Conservation (phyloP, 2,797 vertebrate genomes). For the Tragopan temminckii region DNA sequence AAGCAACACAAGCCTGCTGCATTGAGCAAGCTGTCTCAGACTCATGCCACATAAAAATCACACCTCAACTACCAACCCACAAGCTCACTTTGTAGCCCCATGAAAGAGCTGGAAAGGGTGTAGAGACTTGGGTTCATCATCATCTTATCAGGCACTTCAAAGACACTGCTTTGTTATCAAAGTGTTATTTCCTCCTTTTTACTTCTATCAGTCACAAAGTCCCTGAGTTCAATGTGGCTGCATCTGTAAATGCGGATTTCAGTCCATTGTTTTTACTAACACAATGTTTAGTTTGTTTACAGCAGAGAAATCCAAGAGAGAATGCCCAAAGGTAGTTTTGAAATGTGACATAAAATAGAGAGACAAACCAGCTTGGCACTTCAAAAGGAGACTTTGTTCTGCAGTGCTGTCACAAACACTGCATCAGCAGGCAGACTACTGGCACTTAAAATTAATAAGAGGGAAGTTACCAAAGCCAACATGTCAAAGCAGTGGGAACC, state of each 20-base stretch:
- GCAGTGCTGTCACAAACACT: not conserved
- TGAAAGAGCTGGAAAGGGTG: not conserved
- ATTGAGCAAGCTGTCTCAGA: not conserved
- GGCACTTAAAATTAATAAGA: constrained; percentile 17
- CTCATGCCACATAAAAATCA: not conserved
- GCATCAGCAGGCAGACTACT: not conserved
- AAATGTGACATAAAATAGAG: constrained; percentile 32
- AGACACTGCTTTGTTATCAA: not conserved
- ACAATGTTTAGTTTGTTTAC: constrained; percentile 1
- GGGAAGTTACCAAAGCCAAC: constrained; percentile 33
- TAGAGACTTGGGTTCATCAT: not conserved
- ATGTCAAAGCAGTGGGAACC: not conserved
- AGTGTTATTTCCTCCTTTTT: not conserved
- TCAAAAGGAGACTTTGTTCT: constrained; percentile 17
- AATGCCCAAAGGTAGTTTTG: constrained; percentile 46
- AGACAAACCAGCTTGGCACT: constrained; percentile 7
- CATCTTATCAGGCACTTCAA: not conserved
- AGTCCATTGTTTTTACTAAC: not conserved
- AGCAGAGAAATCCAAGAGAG: not conserved
- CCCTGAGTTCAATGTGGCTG: not conserved
- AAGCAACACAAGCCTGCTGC: not conserved
- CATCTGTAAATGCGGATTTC: not conserved
- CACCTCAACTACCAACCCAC: not conserved
- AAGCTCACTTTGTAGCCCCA: not conserved
- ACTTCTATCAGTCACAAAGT: not conserved